phyloP scores from a whole-genome alignment of 1,140 invertebrate genomes.

The Nasonia longicornis region DNA sequence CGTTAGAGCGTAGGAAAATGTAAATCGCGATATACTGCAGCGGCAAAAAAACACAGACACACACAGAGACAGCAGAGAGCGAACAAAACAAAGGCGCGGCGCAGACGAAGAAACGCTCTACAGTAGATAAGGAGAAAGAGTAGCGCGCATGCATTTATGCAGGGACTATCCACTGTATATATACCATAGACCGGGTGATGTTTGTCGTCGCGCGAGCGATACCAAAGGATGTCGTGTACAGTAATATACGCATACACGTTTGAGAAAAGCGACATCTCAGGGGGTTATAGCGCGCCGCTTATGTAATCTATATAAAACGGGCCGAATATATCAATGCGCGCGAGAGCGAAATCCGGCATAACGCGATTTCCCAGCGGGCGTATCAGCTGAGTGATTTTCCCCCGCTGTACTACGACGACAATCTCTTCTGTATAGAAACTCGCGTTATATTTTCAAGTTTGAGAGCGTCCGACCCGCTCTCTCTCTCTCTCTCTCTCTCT shows the following conservation, averaged over 20 bases:
- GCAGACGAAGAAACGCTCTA: not conserved
- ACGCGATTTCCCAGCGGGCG: slow-evolving; percentile 13
- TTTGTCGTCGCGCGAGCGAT: not conserved
- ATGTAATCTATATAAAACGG: slow-evolving; percentile 25
- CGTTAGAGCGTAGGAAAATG: not conserved
- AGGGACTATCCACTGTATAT: not conserved
- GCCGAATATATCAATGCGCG: slow-evolving; percentile 32
- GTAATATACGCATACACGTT: not conserved
- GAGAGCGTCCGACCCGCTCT: not conserved
- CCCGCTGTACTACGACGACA: not conserved
- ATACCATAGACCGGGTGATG: not conserved
- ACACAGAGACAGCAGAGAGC: not conserved
- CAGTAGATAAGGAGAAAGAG: slow-evolving; percentile 3
- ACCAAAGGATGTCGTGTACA: not conserved
- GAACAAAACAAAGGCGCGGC: slow-evolving; percentile 1
- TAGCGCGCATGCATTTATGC: slow-evolving; percentile 29
- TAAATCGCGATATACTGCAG: not conserved
- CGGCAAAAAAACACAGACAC: not conserved
- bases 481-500: no score
- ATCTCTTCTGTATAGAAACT: not conserved
- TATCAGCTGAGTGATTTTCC: slow-evolving; percentile 23
- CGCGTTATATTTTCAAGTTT: not conserved
- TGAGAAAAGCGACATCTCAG: not conserved
- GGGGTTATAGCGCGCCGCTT: not conserved
- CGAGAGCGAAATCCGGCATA: slow-evolving; percentile 2